phyloP scores from a whole-genome alignment of 2,113 vertebrate species.

The Hemichromis elongatus region DNA sequence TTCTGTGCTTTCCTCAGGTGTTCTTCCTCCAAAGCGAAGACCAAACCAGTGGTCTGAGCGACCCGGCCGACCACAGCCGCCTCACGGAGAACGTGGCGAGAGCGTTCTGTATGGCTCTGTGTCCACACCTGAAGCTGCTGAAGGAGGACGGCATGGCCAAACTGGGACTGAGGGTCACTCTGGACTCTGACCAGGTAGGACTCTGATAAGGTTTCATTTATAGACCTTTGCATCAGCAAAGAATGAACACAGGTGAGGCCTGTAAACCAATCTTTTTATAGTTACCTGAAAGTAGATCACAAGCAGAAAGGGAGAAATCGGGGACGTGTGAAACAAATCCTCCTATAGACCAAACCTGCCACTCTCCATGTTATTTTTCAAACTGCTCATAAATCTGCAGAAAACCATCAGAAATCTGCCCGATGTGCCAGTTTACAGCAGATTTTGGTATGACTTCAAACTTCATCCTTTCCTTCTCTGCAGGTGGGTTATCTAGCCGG shows the following conservation, averaged over 20 bases:
- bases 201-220: not conserved
- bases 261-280: not conserved
- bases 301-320: not conserved
- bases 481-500: constrained; percentile 97
- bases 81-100: constrained; percentile 92
- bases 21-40: constrained; percentile 96
- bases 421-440: not conserved
- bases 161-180: constrained; percentile 88
- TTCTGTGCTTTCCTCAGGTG: constrained; percentile 71
- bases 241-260: not conserved
- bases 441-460: not conserved
- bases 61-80: constrained; percentile 95
- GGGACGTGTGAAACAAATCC: not conserved
- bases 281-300: not conserved
- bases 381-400: not conserved
- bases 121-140: constrained; percentile 91
- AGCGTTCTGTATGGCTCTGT: constrained; percentile 92
- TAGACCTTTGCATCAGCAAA: not conserved
- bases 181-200: constrained; percentile 92
- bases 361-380: not conserved
- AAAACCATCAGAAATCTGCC: not conserved
- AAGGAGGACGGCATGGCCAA: constrained; percentile 98
- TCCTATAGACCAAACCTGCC: not conserved
- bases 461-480: not conserved
- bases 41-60: constrained; percentile 83